These are phyloP conservation scores for Eucriotettix oculatus DNA, from an alignment of 2,888 invertebrate species.

Conservation along the genomic window DNA sequence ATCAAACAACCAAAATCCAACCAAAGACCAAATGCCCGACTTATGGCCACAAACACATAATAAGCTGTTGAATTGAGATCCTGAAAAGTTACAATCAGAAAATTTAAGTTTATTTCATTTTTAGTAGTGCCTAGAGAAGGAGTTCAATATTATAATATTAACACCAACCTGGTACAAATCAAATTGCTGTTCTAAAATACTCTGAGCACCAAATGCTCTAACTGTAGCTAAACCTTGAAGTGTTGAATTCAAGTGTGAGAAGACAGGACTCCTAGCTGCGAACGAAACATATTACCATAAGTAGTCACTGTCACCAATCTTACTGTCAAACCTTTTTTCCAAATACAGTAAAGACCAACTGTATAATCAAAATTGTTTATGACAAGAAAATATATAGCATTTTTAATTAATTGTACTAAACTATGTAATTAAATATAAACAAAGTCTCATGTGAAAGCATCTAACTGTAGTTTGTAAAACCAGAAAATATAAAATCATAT, in stretches of 20 bases:
- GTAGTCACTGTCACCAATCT: no score
- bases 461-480: no score
- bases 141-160: neutral
- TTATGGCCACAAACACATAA: constrained; percentile 40
- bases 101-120: neutral
- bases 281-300: constrained; percentile 4
- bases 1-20: constrained; percentile 42
- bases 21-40: constrained; percentile 47
- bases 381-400: no score
- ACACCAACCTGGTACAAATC: constrained; percentile 50
- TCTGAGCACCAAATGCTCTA: constrained; percentile 70
- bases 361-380: no score
- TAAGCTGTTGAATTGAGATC: constrained; percentile 48
- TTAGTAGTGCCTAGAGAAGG: no score
- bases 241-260: constrained; percentile 78
- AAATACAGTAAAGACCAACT: no score
- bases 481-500: no score
- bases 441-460: no score
- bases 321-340: no score
- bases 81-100: constrained; percentile 29
- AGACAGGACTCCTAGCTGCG: constrained; percentile 86
- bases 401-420: no score
- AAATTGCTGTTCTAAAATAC: constrained; percentile 59
- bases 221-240: constrained; percentile 84
- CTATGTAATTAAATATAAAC: no score